A percentile compares a stretch with the other conserved stretches of the same genome.
These are phyloP conservation scores for Sitta europaea DNA, from an alignment of 2,113 vertebrate species.

Conservation along the genomic window DNA sequence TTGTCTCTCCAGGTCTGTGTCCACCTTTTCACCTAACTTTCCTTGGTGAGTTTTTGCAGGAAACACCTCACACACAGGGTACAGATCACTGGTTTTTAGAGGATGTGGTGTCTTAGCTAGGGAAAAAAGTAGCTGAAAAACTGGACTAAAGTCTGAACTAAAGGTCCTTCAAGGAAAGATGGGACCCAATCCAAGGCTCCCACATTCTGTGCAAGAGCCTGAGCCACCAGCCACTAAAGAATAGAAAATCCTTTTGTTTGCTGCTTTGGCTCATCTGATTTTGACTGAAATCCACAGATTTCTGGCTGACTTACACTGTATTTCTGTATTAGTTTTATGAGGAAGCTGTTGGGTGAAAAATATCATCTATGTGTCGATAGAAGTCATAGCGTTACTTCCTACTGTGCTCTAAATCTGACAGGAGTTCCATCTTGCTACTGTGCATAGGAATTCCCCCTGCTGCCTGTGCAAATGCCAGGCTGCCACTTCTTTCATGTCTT, in stretches of 20 bases:
- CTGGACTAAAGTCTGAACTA: neutral
- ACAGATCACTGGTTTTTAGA: neutral
- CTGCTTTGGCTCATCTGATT: neutral
- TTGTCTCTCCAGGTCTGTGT: neutral
- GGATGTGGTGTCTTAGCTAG: neutral
- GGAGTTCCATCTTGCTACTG: neutral
- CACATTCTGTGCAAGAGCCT: neutral
- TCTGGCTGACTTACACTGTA: neutral
- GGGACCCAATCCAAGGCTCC: neutral
- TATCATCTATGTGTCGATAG: neutral
- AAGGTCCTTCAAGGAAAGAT: neutral
- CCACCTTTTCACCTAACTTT: neutral
- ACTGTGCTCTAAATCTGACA: neutral
- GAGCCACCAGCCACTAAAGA: neutral
- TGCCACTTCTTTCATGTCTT: neutral
- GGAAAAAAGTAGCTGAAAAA: neutral
- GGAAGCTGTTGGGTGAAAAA: conserved; percentile 8
- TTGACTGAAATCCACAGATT: conserved; percentile 15
- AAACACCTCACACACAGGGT: neutral
- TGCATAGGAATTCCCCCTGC: neutral
- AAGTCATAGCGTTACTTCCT: neutral
- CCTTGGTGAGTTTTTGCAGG: neutral
- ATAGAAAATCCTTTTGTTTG: conserved; percentile 13
- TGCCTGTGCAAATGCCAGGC: neutral
- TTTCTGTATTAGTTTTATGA: conserved; percentile 10